Evolutionary conservation across 1,140 invertebrate genomes (phyloP), one percentile per base, ranked within the genome.

Genomic region (Cotesia glomerata): DNA sequence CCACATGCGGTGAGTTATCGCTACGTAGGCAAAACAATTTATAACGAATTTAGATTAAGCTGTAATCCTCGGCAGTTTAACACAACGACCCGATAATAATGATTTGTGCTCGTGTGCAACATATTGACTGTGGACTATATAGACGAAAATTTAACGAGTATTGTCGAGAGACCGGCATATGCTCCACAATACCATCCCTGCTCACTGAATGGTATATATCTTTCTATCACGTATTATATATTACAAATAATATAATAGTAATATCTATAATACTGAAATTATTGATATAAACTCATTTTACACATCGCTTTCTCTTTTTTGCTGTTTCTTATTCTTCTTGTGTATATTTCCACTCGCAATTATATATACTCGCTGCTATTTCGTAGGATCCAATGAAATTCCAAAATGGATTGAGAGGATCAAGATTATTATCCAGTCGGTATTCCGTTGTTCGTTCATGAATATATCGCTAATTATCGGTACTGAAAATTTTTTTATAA

Each of bases 1-100:
- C 39, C 11, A 11, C 61, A 73, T 49, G 72, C 1, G 39, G 13
- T 56, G 7, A 45, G 7, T 45, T 69, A 56, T 51, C 68, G 73
- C 78, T 71, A 81, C 79, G 77, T 65, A 74, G 75, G 72, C 73
- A 78, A 54, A 16, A 26, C 56, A 81, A 79, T 80, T 81, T 78
- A 80, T 80, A 80, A 75, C 77, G 64, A 66, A 72, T 78, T 64
- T 45, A 75, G 76, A 80, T 77, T 80, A 76, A 79, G 72, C 79
- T 56, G 76, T 80, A 80, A 80, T 80, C 78, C 77, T 73, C 74
- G 74, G 68, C 63, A 77, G 63, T 67, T 66, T 71, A 72, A 35
- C 34, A 16, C 34, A 45, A 67, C 73, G 72, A 72, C 71, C 73
- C 76, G 75, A 76, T 79, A 81, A 80, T 80, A 80, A 81, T 81